These are phyloP conservation scores for Orchestia grillus DNA, from an alignment of 1,140 invertebrate genomes.

Conservation along the genomic window DNA sequence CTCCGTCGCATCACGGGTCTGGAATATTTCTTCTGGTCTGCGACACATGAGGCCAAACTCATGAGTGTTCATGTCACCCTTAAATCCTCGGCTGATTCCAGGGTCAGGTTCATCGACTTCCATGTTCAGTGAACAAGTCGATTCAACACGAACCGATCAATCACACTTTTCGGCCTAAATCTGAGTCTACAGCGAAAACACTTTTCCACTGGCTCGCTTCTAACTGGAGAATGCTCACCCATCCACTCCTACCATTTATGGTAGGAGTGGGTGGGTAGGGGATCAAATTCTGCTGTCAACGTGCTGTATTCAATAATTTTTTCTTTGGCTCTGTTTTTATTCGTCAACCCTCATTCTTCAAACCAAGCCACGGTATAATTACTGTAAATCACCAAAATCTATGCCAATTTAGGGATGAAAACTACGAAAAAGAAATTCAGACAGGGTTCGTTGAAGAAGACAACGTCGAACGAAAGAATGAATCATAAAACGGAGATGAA, in stretches of 20 bases:
- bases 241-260: background rate
- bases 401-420: background rate
- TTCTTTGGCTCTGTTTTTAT: background rate
- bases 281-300: background rate
- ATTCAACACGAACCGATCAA: background rate
- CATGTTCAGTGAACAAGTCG: no score
- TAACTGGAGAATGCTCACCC: background rate
- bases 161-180: background rate
- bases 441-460: background rate
- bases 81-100: no score
- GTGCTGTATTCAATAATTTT: background rate
- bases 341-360: background rate
- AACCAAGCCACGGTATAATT: background rate
- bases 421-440: background rate
- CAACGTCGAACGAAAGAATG: background rate
- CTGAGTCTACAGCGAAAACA: background rate
- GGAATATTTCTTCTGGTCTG: background rate
- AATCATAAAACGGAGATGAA: background rate
- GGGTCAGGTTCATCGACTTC: no score
- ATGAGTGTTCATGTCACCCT: no score
- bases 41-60: background rate
- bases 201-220: background rate
- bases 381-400: background rate
- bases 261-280: no score
- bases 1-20: background rate